Percentiles rank a stretch among this genome's conserved stretches.
Conservation (phyloP, 64 coral and sea anemone species). For the Pocillopora damicornis region DNA sequence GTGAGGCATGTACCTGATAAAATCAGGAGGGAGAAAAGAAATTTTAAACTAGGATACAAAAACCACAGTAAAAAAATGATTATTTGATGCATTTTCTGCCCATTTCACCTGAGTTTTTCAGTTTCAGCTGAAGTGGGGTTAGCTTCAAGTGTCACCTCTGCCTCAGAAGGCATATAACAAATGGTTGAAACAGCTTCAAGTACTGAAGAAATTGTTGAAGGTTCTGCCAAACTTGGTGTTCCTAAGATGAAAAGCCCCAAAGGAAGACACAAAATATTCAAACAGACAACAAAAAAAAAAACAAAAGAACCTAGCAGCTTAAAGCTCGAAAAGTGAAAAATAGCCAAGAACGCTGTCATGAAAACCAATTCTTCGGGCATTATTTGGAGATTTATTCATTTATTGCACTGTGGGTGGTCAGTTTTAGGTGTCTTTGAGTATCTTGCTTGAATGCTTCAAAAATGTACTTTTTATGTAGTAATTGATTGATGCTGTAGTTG, state of each 20-base stretch:
- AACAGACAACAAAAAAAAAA: background rate
- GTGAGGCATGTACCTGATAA: background rate
- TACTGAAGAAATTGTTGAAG: slow-evolving; percentile 65
- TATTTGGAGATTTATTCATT: too few species aligned
- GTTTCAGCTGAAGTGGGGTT: slow-evolving; percentile 82
- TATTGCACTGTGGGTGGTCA: too few species aligned
- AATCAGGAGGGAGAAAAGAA: background rate
- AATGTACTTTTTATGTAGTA: background rate
- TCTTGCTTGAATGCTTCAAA: background rate
- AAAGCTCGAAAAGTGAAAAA: too few species aligned
- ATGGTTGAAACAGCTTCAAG: slow-evolving; percentile 34
- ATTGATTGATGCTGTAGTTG: too few species aligned
- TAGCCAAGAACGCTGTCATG: too few species aligned
- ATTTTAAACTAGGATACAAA: background rate
- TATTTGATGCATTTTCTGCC: background rate
- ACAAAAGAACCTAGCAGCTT: too few species aligned
- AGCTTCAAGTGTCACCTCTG: slow-evolving; percentile 73
- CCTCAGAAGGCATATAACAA: slow-evolving; percentile 26
- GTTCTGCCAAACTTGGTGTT: slow-evolving; percentile 73
- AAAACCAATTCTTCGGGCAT: too few species aligned
- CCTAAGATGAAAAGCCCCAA: slow-evolving; percentile 2
- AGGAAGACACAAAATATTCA: background rate
- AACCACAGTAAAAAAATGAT: background rate
- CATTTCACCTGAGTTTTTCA: slow-evolving; percentile 36
- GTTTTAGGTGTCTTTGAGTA: too few species aligned